Evolutionary conservation across 2,888 invertebrate genomes (phyloP), one percentile per base, ranked within the genome.

Genomic region (Tipula lateralis): DNA sequence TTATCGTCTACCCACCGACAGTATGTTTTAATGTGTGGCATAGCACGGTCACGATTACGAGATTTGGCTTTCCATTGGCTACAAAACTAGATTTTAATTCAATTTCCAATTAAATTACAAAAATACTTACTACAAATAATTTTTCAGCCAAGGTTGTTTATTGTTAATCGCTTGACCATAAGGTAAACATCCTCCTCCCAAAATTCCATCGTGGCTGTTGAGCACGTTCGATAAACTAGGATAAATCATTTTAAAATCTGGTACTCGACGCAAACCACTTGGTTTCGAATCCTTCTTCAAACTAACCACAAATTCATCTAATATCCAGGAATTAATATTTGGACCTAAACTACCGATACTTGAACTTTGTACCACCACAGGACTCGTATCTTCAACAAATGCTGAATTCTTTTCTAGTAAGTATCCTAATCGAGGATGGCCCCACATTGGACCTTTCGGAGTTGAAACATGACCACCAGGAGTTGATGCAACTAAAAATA

Each of bases 11-110:
- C 95, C 1, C 94, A 90, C 9, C 98, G 92, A 0, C 94, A 93
- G 89, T 98, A 99, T 0, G 95, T 94, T 90, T 99, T 99, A 50
- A 99, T 96, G 88, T 99, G 99, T 0, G 99, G 99, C 94, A 97
- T 96, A 0, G 98, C 97, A 85, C 92, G 90, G 83, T 94, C 93
- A n/a, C 99, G 92, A 13, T 92, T 90, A 0, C 93, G 92, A 0
- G 91, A 89, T 1, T 93, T 93, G 0, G 96, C 94, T 87, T 93
- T 94, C 99, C 99, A 99, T 87, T 96, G 94, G 88, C 96, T 96
- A 88, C 84, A 81, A 81, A 9, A 81, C 6, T 80, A 9, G 81
- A 32, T 7, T 66, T 19, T 66, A 12, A 66, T 66, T 1, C 13
- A 66, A 39, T 34, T 39, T 24, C n/a, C n/a, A 83, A 50, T 34